Evolutionary conservation across 1,140 invertebrate species (phyloP).

Genomic region (Drosophila prosaltans): DNA sequence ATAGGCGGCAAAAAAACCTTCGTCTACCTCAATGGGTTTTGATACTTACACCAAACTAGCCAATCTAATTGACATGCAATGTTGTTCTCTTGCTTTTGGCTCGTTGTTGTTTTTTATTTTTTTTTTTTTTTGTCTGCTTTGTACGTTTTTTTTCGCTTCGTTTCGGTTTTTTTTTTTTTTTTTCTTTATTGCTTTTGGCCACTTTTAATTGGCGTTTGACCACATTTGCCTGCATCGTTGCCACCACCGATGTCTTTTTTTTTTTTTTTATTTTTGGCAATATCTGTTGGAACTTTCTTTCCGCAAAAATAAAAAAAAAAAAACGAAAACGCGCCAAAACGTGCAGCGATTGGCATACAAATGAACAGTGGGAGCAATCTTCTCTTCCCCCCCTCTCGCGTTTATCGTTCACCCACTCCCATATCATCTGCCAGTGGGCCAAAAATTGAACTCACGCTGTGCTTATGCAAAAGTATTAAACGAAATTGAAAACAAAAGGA

Average conservation of each 20-base stretch:
- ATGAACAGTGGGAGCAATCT: constrained; percentile 40
- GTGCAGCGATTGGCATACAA: constrained; percentile 38
- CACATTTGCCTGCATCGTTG: constrained; percentile 34
- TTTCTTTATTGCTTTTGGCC: constrained; percentile 17
- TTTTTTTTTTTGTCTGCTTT: neutral
- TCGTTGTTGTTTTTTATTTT: neutral
- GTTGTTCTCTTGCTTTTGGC: constrained; percentile 2
- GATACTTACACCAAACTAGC: neutral
- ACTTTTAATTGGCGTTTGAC: constrained; percentile 18
- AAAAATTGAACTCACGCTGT: constrained; percentile 25
- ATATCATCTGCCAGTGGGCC: neutral
- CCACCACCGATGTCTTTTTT: constrained; percentile 13
- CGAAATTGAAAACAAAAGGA: constrained; percentile 11
- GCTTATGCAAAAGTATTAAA: constrained; percentile 34
- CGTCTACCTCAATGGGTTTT: too few relatives aligned
- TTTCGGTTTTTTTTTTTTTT: constrained; percentile 20
- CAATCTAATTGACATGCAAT: constrained; percentile 29
- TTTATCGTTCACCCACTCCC: neutral
- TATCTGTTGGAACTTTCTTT: constrained; percentile 40
- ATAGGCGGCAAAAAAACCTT: too few relatives aligned
- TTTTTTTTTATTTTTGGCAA: constrained; percentile 24
- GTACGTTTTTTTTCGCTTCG: neutral
- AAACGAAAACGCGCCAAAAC: constrained; percentile 1
- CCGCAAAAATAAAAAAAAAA: constrained; percentile 35
- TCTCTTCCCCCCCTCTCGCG: neutral